Percentiles rank a stretch among this genome's conserved stretches.
Evolutionary conservation across 2,797 vertebrate species (phyloP).

Genomic region (Amniataba percoides): DNA sequence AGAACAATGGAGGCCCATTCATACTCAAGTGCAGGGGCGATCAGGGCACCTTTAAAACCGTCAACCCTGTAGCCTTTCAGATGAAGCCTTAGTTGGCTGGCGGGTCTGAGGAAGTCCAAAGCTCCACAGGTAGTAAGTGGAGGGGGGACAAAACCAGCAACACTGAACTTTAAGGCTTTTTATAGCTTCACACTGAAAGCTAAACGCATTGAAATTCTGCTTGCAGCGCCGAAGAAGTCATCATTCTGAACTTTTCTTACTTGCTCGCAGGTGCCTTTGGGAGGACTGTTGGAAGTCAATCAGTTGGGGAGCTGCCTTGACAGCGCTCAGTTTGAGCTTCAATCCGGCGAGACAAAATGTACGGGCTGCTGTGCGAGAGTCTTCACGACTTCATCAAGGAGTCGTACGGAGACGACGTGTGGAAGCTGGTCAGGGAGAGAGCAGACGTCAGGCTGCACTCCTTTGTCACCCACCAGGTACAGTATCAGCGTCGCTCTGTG

Average conservation of each 20-base stretch:
- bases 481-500: neutral
- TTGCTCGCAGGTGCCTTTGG: constrained; percentile 70
- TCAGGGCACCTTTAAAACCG: constrained; percentile 73
- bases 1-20: constrained; percentile 71
- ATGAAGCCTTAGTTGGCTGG: constrained; percentile 59
- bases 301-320: constrained; percentile 55
- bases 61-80: constrained; percentile 57
- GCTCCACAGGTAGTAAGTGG: constrained; percentile 41
- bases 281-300: constrained; percentile 68
- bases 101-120: constrained; percentile 23
- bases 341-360: constrained; percentile 73
- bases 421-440: constrained; percentile 85
- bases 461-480: constrained; percentile 86
- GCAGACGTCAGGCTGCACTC: constrained; percentile 85
- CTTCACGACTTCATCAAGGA: constrained; percentile 88
- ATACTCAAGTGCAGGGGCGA: constrained; percentile 54
- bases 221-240: constrained; percentile 48
- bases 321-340: constrained; percentile 58
- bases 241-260: constrained; percentile 58
- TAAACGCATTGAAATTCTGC: constrained; percentile 69
- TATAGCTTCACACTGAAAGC: constrained; percentile 56
- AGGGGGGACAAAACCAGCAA: constrained; percentile 34
- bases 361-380: constrained; percentile 87
- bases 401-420: constrained; percentile 85
- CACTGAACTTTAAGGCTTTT: constrained; percentile 46